Conservation (phyloP, 2,113 vertebrate species). For the Misgurnus mizolepis region DNA sequence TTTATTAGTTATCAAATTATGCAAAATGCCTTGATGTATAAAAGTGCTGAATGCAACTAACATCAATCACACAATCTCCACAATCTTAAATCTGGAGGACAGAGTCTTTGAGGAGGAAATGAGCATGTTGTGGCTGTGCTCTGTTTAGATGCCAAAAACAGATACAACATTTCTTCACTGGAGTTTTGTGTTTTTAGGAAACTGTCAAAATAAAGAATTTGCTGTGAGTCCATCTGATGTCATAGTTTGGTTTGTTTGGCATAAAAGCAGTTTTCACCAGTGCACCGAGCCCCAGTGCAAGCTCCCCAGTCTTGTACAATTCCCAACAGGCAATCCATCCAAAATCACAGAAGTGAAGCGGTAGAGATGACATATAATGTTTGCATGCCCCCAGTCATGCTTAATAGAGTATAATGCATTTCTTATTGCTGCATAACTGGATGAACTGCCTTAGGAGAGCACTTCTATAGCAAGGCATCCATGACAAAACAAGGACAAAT, state of each 20-base stretch:
- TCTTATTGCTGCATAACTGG: not conserved
- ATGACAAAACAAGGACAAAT: not conserved
- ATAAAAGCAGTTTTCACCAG: no score
- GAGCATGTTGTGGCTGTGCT: slow-evolving; percentile 5
- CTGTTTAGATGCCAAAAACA: not conserved
- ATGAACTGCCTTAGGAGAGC: no score
- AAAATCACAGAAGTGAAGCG: no score
- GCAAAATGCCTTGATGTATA: slow-evolving; percentile 26
- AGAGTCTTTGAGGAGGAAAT: slow-evolving; percentile 15
- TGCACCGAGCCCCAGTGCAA: no score
- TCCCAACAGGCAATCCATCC: not conserved
- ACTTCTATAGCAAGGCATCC: not conserved
- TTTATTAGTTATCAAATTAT: slow-evolving; percentile 33
- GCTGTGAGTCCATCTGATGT: not conserved
- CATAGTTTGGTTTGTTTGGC: no score
- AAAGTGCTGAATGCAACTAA: slow-evolving; percentile 27
- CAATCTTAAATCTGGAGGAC: slow-evolving; percentile 9
- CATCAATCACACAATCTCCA: slow-evolving; percentile 5
- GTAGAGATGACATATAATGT: not conserved
- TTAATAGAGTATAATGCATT: not conserved
- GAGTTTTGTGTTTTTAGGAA: not conserved
- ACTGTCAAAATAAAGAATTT: not conserved
- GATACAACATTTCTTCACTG: not conserved
- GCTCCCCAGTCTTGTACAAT: not conserved
- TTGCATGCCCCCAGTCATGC: not conserved